Percentiles rank a stretch among this genome's conserved stretches.
phyloP scores from a whole-genome alignment of 2,888 invertebrate species.

The Athetis lepigone region DNA sequence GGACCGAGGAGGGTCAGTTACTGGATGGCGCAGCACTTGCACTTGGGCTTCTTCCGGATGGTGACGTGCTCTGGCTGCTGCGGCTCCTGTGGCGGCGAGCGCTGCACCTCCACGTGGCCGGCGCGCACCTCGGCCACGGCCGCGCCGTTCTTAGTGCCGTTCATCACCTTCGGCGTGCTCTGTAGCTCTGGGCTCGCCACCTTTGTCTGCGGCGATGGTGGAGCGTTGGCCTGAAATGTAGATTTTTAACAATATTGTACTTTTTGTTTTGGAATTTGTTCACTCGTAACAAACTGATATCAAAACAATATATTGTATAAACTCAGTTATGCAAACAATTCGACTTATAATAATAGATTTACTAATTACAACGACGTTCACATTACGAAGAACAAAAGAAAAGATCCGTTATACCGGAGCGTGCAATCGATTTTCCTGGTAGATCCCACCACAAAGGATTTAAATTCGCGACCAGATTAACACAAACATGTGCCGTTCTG shows the following conservation, averaged over 20 bases:
- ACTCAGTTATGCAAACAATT: not conserved
- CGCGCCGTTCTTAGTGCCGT: slow-evolving; percentile 88
- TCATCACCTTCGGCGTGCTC: slow-evolving; percentile 83
- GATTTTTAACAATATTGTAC: slow-evolving; percentile 5
- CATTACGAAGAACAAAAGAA: not conserved
- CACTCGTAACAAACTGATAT: no score
- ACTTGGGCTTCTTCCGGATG: slow-evolving; percentile 98
- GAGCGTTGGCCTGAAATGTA: slow-evolving; percentile 77
- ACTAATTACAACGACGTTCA: not conserved
- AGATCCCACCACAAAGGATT: not conserved
- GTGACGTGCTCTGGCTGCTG: slow-evolving; percentile 97
- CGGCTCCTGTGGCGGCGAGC: slow-evolving; percentile 94
- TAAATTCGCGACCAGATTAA: not conserved
- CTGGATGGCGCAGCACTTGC: slow-evolving; percentile 98
- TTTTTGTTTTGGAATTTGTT: not conserved
- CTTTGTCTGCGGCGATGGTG: slow-evolving; percentile 84
- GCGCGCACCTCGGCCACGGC: slow-evolving; percentile 79
- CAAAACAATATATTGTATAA: not conserved
- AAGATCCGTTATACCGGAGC: not conserved
- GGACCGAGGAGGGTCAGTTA: slow-evolving; percentile 82
- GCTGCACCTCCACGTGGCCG: slow-evolving; percentile 93
- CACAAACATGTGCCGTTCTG: not conserved
- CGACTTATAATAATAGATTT: not conserved
- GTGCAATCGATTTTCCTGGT: not conserved
- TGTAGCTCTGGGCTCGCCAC: slow-evolving; percentile 77